Evolutionary conservation across 2,797 vertebrate species (phyloP).

Genomic region (Anabacerthia variegaticeps): DNA sequence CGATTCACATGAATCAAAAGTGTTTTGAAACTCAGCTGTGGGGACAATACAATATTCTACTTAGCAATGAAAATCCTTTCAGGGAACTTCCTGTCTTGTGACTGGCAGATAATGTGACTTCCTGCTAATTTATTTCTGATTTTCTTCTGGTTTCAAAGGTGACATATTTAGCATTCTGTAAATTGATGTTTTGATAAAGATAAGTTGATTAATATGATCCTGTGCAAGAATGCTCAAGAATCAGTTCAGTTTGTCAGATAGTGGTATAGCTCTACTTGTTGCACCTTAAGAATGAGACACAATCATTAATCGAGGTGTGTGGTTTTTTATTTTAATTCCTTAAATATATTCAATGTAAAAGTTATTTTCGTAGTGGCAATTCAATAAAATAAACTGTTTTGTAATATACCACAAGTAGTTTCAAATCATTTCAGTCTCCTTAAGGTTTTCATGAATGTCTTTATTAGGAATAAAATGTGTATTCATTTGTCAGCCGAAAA

Average conservation of each 20-base stretch:
- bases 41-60: not conserved
- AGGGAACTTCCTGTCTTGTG: not conserved
- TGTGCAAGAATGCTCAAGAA: not conserved
- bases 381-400: not conserved
- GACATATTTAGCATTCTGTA: not conserved
- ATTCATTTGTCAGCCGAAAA: not conserved
- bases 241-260: not conserved
- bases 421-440: not conserved
- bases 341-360: not conserved
- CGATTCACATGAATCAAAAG: not conserved
- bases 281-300: not conserved
- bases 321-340: not conserved
- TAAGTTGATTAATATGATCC: not conserved
- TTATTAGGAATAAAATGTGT: not conserved
- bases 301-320: not conserved
- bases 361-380: not conserved
- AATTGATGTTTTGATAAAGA: not conserved
- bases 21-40: not conserved
- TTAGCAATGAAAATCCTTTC: not conserved
- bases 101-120: not conserved
- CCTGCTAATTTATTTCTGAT: not conserved
- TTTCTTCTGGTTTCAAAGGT: not conserved
- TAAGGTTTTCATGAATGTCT: not conserved
- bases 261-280: not conserved
- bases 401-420: not conserved